A percentile compares a stretch with the other conserved stretches of the same genome.
These are phyloP conservation scores for Drosophila kuntzei DNA, from an alignment of 2,888 invertebrate species.

Conservation along the genomic window DNA sequence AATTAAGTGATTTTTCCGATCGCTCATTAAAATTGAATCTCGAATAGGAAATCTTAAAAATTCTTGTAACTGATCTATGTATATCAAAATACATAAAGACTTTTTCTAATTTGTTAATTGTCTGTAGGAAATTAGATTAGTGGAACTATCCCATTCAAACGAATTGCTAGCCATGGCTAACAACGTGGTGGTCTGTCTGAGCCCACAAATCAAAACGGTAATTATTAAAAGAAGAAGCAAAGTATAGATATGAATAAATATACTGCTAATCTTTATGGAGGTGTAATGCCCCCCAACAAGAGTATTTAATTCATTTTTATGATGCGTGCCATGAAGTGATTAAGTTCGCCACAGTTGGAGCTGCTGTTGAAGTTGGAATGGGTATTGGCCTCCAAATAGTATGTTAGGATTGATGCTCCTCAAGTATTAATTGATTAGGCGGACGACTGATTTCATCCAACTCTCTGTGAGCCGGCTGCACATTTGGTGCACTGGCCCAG, in stretches of 20 bases:
- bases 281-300: conserved; percentile 19
- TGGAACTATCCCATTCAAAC: conserved; percentile 16
- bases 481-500: conserved; percentile 85
- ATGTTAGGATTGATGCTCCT: conserved; percentile 34
- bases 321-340: conserved; percentile 79
- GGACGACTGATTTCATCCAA: conserved; percentile 11
- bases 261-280: conserved; percentile 4
- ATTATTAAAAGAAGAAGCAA: conserved; percentile 4
- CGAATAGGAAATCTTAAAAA: too few species aligned
- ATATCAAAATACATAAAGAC: too few species aligned
- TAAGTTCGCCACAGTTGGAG: conserved; percentile 38
- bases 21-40: too few species aligned
- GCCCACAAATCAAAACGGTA: conserved; percentile 35
- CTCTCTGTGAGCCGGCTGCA: conserved; percentile 59
- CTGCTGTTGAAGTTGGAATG: conserved; percentile 1
- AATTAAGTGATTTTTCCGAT: too few species aligned
- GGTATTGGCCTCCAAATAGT: conserved; percentile 1
- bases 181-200: not conserved
- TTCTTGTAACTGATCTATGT: too few species aligned
- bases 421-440: conserved; percentile 46
- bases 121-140: conserved; percentile 22
- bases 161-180: conserved; percentile 20
- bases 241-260: not conserved
- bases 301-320: conserved; percentile 53
- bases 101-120: not conserved